phyloP scores from a whole-genome alignment of 2,797 vertebrate genomes.

The Chloroceryle amazona region DNA sequence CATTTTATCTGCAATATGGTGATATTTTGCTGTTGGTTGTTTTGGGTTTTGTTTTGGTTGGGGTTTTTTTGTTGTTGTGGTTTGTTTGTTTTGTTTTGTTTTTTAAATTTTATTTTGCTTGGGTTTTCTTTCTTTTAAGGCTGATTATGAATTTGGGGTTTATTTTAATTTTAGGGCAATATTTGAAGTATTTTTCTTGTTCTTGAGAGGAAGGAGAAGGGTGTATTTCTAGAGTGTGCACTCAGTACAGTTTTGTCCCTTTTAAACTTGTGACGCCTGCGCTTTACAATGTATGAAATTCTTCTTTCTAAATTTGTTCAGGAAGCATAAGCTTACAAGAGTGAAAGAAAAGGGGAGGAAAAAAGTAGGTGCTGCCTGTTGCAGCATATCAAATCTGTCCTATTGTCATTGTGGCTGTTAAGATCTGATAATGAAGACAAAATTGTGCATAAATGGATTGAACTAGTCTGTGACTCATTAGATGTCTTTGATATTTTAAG shows the following conservation, averaged over 20 bases:
- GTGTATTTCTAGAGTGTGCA: background rate
- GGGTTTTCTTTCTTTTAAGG: background rate
- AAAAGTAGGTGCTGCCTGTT: too few species aligned
- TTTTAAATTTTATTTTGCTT: too few species aligned
- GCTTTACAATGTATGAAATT: background rate
- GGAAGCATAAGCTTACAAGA: background rate
- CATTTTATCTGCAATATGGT: constrained; percentile 12
- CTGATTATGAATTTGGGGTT: background rate
- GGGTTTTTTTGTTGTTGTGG: too few species aligned
- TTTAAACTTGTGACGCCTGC: background rate
- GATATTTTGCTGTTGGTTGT: background rate
- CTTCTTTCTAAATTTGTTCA: background rate
- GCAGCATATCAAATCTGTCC: background rate
- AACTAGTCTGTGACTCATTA: background rate
- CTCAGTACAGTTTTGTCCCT: background rate
- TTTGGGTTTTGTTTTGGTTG: background rate
- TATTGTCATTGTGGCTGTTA: background rate
- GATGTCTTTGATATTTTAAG: background rate
- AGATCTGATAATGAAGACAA: background rate
- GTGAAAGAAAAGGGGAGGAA: background rate
- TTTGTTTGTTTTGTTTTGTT: too few species aligned
- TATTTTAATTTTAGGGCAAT: background rate
- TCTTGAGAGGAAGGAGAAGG: background rate
- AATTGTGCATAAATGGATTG: background rate
- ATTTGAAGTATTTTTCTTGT: background rate